Percentiles rank a stretch among this genome's conserved stretches.
These are phyloP conservation scores for Lampris megalopsis DNA, from an alignment of 2,113 vertebrate genomes.

Conservation along the genomic window DNA sequence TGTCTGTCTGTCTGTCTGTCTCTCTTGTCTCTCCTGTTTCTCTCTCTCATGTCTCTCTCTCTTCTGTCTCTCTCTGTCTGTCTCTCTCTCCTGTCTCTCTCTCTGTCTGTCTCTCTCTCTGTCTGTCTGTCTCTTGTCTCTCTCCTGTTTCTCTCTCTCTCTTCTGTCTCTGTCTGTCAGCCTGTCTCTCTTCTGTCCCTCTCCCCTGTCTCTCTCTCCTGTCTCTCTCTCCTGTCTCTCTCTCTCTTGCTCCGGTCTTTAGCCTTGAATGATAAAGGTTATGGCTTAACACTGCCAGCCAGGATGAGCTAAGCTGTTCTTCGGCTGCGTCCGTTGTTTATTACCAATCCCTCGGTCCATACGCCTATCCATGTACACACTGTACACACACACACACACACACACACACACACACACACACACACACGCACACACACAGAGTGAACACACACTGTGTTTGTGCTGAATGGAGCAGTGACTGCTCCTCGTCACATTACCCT, in stretches of 20 bases:
- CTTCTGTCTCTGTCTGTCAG: no score
- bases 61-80: no score
- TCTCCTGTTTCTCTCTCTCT: no score
- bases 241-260: not conserved
- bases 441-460: not conserved
- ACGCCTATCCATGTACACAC: not conserved
- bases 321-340: constrained; percentile 2
- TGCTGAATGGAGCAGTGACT: constrained; percentile 55
- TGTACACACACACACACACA: not conserved
- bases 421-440: not conserved
- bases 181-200: no score
- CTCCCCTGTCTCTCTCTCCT: no score
- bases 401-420: constrained; percentile 1
- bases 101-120: no score
- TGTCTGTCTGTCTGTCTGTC: no score
- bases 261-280: constrained; percentile 20
- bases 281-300: not conserved
- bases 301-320: constrained; percentile 7
- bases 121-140: no score
- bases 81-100: no score
- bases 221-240: no score
- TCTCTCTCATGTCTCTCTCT: no score
- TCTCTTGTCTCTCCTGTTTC: no score
- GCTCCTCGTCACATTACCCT: constrained; percentile 44
- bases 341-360: constrained; percentile 17